These are phyloP conservation scores for Cephus pulcher DNA, from an alignment of 2,888 invertebrate genomes.

Conservation along the genomic window DNA sequence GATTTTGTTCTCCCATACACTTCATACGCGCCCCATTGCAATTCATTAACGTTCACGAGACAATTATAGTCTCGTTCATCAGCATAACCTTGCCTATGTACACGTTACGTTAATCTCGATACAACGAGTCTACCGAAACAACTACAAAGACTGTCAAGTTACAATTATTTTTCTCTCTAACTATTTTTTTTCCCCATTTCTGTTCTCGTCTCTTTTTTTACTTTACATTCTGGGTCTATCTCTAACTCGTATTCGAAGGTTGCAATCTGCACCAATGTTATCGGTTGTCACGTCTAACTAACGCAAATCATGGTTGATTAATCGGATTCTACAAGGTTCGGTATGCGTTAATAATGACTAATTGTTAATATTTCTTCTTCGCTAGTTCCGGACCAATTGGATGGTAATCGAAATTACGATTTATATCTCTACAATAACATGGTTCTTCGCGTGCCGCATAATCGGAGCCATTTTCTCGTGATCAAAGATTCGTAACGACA, in stretches of 20 bases:
- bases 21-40: background rate
- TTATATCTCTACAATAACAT: background rate
- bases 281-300: background rate
- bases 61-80: background rate
- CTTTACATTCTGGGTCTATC: background rate
- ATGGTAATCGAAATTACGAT: background rate
- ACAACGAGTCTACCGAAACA: constrained; percentile 27
- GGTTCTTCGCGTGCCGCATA: background rate
- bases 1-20: background rate
- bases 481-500: background rate
- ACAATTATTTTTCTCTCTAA: constrained; percentile 7
- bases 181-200: constrained; percentile 11
- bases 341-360: background rate
- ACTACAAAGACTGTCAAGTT: constrained; percentile 1
- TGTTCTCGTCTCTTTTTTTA: background rate
- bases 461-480: background rate
- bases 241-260: background rate
- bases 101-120: constrained; percentile 26
- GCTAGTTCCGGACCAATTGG: background rate
- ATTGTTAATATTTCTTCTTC: background rate
- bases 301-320: background rate
- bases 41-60: background rate
- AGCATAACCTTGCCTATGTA: constrained; percentile 27
- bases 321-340: background rate
- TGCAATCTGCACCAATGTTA: background rate